Evolutionary conservation across 2,113 vertebrate species (phyloP).

Genomic region (Podarcis raffonei): DNA sequence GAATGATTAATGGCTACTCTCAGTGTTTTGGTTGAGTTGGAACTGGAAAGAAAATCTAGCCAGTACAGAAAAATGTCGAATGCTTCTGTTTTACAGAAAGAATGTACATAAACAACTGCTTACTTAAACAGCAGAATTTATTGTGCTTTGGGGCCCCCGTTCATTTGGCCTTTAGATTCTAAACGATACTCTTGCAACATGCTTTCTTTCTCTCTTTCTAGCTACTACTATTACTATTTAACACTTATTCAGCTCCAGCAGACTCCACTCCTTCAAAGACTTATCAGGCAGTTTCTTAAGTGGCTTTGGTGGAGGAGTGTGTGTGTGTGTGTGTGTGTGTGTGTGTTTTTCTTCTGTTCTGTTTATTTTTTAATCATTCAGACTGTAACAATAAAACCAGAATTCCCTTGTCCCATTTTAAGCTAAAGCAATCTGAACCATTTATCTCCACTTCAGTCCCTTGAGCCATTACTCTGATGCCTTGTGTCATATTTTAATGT

Average conservation of each 20-base stretch:
- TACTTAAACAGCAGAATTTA: background rate
- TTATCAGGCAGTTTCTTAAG: background rate
- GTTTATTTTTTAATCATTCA: background rate
- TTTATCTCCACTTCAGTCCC: background rate
- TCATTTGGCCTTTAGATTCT: background rate
- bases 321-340: too few relatives aligned
- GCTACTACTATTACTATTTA: background rate
- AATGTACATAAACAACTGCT: background rate
- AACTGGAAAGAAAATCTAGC: background rate
- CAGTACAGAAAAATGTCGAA: background rate
- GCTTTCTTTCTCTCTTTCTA: background rate
- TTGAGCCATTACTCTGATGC: background rate
- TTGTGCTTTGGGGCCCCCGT: background rate
- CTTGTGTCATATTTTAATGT: background rate
- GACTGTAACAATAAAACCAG: rapidly evolving
- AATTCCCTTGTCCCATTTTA: rapidly evolving
- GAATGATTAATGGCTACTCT: constrained; percentile 14
- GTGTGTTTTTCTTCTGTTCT: background rate
- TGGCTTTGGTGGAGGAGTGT: background rate
- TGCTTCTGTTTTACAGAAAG: background rate
- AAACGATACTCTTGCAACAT: background rate
- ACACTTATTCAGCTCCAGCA: background rate
- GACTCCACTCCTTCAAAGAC: background rate
- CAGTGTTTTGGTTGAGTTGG: background rate
- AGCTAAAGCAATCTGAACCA: background rate